Evolutionary conservation across 2,888 invertebrate genomes (phyloP).

Genomic region (Acanthacorydalis orientalis): DNA sequence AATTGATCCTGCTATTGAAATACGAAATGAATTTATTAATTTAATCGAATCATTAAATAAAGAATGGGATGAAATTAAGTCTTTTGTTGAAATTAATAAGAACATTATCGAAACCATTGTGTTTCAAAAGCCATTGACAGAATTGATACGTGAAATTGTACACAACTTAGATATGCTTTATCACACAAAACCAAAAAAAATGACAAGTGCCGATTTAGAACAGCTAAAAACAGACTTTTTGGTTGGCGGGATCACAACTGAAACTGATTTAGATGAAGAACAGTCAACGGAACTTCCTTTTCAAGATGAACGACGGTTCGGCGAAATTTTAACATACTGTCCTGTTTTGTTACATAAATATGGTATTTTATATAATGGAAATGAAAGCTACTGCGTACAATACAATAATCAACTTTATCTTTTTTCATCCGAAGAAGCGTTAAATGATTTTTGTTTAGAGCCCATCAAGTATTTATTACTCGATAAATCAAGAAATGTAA

Average conservation of each 20-base stretch:
- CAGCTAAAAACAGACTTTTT: too few relatives aligned
- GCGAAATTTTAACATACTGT: conserved; percentile 42
- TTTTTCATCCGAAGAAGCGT: conserved; percentile 30
- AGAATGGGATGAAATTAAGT: neutral
- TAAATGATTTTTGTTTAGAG: conserved; percentile 31
- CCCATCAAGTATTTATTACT: conserved; percentile 31
- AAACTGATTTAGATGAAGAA: conserved; percentile 17
- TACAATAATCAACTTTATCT: conserved; percentile 36
- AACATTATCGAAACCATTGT: neutral
- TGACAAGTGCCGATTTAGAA: neutral
- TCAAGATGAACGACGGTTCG: conserved; percentile 24
- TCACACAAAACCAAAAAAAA: neutral
- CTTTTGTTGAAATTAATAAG: neutral
- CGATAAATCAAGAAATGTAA: conserved; percentile 24
- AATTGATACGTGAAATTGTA: neutral
- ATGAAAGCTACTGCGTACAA: conserved; percentile 31
- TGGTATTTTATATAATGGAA: conserved; percentile 42
- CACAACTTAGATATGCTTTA: neutral
- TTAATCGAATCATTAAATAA: too few relatives aligned
- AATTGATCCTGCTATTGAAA: too few relatives aligned
- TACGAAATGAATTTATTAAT: too few relatives aligned
- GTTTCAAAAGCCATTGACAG: neutral
- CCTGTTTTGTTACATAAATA: conserved; percentile 38
- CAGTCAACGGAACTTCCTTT: conserved; percentile 9
- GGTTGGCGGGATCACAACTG: conserved; percentile 19